phyloP scores from a whole-genome alignment of 2,797 vertebrate species.

The Coregonus sp. region DNA sequence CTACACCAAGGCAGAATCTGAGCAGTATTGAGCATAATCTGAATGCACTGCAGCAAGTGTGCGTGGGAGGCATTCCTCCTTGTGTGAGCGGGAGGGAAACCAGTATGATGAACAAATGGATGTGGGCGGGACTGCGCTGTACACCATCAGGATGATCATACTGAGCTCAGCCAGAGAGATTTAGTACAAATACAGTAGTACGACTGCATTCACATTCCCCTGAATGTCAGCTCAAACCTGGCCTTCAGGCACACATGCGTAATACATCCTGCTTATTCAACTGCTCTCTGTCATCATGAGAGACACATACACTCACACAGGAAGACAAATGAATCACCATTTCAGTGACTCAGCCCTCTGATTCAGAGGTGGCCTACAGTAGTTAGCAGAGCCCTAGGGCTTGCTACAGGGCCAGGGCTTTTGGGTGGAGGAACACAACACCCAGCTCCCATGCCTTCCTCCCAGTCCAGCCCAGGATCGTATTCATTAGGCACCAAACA shows the following conservation, averaged over 20 bases:
- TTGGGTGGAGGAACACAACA: no score
- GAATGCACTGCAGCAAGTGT: not conserved
- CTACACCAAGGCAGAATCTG: not conserved
- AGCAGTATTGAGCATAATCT: not conserved
- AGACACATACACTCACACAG: no score
- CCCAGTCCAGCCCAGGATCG: no score
- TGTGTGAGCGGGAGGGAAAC: not conserved
- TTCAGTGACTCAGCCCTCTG: not conserved
- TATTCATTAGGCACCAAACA: no score
- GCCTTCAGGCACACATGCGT: not conserved
- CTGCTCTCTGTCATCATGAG: not conserved
- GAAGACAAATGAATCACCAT: no score
- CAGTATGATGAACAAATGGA: not conserved
- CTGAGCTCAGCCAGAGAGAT: not conserved
- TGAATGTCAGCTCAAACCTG: conserved; percentile 2
- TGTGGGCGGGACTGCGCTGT: not conserved
- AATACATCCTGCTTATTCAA: not conserved
- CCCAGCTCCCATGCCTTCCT: not conserved
- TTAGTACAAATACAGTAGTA: not conserved
- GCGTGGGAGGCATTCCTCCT: conserved; percentile 1
- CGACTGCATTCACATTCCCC: not conserved
- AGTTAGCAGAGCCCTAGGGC: not conserved
- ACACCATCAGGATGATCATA: not conserved
- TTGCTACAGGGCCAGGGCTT: not conserved
- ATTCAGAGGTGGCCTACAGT: not conserved